Evolutionary conservation across 2,888 invertebrate species (phyloP).

Genomic region (Drosophila kambysellisi): DNA sequence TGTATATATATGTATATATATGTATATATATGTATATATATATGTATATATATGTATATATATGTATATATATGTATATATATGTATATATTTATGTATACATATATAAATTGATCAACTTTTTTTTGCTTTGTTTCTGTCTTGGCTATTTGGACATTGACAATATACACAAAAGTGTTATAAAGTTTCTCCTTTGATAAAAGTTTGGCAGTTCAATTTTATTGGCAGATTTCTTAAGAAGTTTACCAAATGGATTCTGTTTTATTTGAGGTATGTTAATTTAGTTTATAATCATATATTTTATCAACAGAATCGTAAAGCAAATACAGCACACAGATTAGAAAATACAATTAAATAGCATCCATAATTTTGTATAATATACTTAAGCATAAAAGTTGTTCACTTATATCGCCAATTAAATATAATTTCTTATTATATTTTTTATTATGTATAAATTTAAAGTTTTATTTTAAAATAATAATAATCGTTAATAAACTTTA

Average conservation of each 20-base stretch:
- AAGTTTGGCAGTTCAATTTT: neutral
- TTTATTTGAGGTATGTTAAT: neutral
- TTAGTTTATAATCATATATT: neutral
- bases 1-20: too few relatives aligned
- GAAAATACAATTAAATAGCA: neutral
- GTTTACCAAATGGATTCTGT: neutral
- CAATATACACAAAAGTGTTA: constrained; percentile 8
- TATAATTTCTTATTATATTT: neutral
- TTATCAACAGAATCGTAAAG: neutral
- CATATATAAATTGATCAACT: constrained; percentile 15
- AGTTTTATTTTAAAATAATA: neutral
- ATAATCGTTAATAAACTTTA: neutral
- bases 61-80: too few relatives aligned
- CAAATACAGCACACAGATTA: neutral
- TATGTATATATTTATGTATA: neutral
- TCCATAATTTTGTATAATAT: neutral
- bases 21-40: too few relatives aligned
- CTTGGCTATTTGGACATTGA: constrained; percentile 30
- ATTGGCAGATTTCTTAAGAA: neutral
- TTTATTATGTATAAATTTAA: neutral
- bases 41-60: too few relatives aligned
- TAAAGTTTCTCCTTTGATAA: constrained; percentile 8
- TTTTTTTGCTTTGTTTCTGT: constrained; percentile 25
- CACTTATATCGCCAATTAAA: neutral
- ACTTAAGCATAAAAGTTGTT: neutral